Base-by-base conservation (phyloP, 2,888 invertebrate genomes). In the Rosalia funebris region DNA sequence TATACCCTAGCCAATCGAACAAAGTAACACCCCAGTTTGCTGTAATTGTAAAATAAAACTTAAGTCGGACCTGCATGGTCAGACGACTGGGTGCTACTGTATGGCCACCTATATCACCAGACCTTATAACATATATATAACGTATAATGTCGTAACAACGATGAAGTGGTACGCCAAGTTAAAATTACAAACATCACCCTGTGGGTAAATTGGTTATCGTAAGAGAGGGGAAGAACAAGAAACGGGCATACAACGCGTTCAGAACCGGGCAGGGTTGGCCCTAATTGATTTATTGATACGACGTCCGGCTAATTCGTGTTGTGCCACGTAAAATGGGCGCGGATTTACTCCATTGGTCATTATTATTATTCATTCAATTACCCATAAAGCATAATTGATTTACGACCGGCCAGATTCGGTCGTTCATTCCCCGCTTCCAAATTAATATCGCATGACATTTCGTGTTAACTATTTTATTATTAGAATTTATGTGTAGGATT, bases 291-390 rank as follows among this genome's bases (percentile, higher is more conserved):
- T 50, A 50, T 50, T 50, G 50, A 50, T 50, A 50, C 37, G 12
- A 19, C 41, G 58, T 60, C 64, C 64, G 53, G 60, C 64, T 65
- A 68, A 68, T 70, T 66, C 60, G 47, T 46, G 59, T 64, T 63
- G 58, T 60, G 50, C 52, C 53, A 62, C 62, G 48, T 56, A 57
- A 64, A 61, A 69, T 63, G 64, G 71, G 69, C 60, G 65, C 60
- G 66, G 66, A 61, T 57, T 54, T 34, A 37, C 37, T 54, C 57
- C 57, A 66, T 66, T 70, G 66, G 63, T 67, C 65, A 68, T 67
- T 69, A 68, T 69, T 63, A 65, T 69, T 63, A 63, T 69, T 68
- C 69, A 68, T 67, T 71, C 67, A 71, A 69, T 69, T 58, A 58
- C 48, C 25, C 60, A 60, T 59, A 57, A 52, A 54, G 62, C 61